These are phyloP conservation scores for Dreissena polymorpha DNA, from an alignment of 1,140 invertebrate species.

Conservation along the genomic window DNA sequence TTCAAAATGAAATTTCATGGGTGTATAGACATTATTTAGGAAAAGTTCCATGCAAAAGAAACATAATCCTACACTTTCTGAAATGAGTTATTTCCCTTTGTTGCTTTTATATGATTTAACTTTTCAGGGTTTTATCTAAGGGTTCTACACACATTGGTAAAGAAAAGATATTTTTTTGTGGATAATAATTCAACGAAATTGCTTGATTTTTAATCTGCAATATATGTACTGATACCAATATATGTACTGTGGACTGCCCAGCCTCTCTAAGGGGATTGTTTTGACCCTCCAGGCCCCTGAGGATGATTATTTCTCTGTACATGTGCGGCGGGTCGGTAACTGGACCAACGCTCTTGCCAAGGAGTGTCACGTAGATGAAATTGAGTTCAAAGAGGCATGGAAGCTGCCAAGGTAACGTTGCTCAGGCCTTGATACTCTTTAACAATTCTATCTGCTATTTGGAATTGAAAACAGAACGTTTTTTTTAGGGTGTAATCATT, in stretches of 20 bases:
- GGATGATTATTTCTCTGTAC: conserved; percentile 78
- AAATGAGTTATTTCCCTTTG: too few species aligned
- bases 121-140: too few species aligned
- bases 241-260: conserved; percentile 32
- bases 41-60: too few species aligned
- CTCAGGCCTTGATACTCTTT: not conserved
- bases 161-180: not conserved
- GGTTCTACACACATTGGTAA: too few species aligned
- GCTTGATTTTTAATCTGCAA: not conserved
- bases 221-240: too few species aligned
- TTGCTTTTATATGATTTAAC: too few species aligned
- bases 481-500: too few species aligned
- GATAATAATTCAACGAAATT: not conserved
- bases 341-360: conserved; percentile 78
- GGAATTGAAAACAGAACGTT: too few species aligned
- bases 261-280: conserved; percentile 78
- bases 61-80: too few species aligned
- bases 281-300: conserved; percentile 72
- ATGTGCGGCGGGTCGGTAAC: conserved; percentile 77
- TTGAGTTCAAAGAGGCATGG: conserved; percentile 66
- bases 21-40: too few species aligned
- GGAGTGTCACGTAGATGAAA: conserved; percentile 69
- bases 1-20: too few species aligned
- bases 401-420: conserved; percentile 69
- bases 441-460: too few species aligned